These are phyloP conservation scores for Alauda arvensis DNA, from an alignment of 2,797 vertebrate species.

Conservation along the genomic window DNA sequence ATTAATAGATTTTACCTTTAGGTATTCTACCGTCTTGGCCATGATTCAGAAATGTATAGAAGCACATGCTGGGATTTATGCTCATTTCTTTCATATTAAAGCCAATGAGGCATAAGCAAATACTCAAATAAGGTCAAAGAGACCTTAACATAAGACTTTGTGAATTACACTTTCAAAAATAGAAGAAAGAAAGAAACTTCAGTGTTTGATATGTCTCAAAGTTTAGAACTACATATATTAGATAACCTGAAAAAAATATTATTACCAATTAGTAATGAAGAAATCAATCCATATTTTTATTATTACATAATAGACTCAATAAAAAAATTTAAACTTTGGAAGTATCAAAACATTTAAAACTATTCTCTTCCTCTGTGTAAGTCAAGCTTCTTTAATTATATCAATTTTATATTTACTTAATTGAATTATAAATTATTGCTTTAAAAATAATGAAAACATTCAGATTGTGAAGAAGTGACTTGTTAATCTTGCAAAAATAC, in stretches of 20 bases:
- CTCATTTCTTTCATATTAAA: background rate
- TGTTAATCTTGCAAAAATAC: constrained; percentile 12
- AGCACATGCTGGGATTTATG: background rate
- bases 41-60: background rate
- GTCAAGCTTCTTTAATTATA: background rate
- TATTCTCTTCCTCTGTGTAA: background rate
- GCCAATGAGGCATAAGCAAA: background rate
- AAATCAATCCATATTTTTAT: background rate
- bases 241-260: background rate
- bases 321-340: background rate
- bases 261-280: background rate
- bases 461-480: constrained; percentile 10
- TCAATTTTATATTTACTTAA: background rate
- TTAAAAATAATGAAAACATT: background rate
- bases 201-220: background rate
- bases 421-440: background rate
- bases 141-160: background rate
- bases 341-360: background rate
- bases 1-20: background rate
- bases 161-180: background rate
- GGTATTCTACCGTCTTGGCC: background rate
- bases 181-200: background rate
- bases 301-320: background rate
- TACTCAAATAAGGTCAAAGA: background rate
- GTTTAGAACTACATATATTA: background rate